Base-by-base conservation (phyloP, 1,140 invertebrate genomes). In the Tribolium madens region DNA sequence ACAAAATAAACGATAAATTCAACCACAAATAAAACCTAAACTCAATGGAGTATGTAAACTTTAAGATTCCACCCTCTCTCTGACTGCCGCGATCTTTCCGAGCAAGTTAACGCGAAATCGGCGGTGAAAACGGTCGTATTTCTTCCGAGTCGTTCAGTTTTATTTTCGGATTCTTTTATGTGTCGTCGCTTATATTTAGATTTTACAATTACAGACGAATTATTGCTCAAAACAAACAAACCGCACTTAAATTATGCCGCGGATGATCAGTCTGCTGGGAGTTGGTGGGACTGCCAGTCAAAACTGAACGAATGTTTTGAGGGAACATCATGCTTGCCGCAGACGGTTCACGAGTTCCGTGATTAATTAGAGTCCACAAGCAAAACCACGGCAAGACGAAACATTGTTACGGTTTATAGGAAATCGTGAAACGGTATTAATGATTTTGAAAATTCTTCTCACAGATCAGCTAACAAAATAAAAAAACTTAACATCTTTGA, bases 1-100 rank as follows among this genome's bases (percentile, higher is more conserved):
- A 73, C 71, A 52, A 50, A 42, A 52, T 53, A 53, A 73, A 52
- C 31, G 31, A 57, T 53, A 52, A 42, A 53, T 73, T 73, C 46
- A 64, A 68, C 33, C 33, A 64, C 36, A 75, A 75, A 75, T 64
- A 47, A 64, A 75, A 75, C 48, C 33, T 12, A 48, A 68, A 68
- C 46, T 75, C 73, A 75, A 64, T 68, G 73, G 73, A 64, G 53
- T 75, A 68, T 75, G 52, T 75, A 75, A 75, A 75, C 52, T 75
- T 33, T 75, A 64, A 75, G 73, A 75, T 75, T 75, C 73, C 57
- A 48, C 52, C 57, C 73, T 75, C 52, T 36, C 36, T 42, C 73
- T 64, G 57, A 64, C 57, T 64, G 57, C 46, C 15, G 53, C 53
- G 64, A 75, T 75, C 52, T 75, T 75, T 75, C 73, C 73, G 73